Evolutionary conservation across 2,888 invertebrate genomes (phyloP).

Genomic region (Hemistola chrysoprasaria): DNA sequence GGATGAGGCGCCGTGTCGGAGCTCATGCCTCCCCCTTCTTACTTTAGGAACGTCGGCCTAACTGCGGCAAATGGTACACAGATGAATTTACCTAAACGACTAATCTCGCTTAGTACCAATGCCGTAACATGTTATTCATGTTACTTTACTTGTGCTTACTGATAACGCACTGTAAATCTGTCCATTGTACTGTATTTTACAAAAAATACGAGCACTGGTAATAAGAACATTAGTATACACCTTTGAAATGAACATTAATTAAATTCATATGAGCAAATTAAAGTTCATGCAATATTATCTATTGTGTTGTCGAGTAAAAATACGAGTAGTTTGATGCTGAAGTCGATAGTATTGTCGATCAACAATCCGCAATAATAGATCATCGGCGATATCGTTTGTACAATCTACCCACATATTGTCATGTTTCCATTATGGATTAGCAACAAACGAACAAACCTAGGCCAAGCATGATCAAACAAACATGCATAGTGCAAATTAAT

Average conservation of each 20-base stretch:
- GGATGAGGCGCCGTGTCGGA: constrained; percentile 71
- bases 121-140: too few relatives aligned
- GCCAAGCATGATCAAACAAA: too few relatives aligned
- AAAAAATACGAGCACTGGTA: too few relatives aligned
- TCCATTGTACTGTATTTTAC: too few relatives aligned
- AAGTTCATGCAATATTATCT: too few relatives aligned
- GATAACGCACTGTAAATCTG: too few relatives aligned
- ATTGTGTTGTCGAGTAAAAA: constrained; percentile 5
- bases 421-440: not conserved
- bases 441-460: not conserved
- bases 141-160: too few relatives aligned
- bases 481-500: too few relatives aligned
- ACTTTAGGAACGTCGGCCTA: constrained; percentile 59
- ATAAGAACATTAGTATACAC: too few relatives aligned
- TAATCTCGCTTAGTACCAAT: constrained; percentile 7
- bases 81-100: constrained; percentile 47
- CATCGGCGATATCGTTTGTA: constrained; percentile 4
- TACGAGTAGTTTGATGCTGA: constrained; percentile 1
- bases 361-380: not conserved
- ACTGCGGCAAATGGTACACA: constrained; percentile 46
- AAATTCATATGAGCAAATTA: too few relatives aligned
- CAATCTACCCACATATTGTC: constrained; percentile 2
- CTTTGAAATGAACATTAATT: too few relatives aligned
- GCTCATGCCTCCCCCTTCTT: constrained; percentile 69
- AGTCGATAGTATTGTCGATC: constrained; percentile 3